Percentiles rank a stretch among this genome's conserved stretches.
phyloP scores from a whole-genome alignment of 2,797 vertebrate genomes.

The Steatocranus sp. region DNA sequence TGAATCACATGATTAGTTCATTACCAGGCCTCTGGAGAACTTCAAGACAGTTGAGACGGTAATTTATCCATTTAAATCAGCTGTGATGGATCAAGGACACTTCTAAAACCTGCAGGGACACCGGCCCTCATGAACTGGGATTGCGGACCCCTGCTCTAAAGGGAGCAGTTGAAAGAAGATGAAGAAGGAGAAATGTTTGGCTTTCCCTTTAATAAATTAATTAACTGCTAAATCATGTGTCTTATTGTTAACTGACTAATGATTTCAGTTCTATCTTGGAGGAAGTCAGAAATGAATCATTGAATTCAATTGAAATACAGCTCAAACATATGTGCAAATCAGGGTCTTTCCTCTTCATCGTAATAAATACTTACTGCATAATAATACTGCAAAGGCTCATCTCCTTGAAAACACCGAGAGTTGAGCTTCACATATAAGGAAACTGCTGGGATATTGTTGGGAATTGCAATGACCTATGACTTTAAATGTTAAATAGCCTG shows the following conservation, averaged over 20 bases:
- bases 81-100: background rate
- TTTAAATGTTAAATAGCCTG: background rate
- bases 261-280: background rate
- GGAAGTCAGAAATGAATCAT: background rate
- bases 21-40: background rate
- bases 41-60: accelerated
- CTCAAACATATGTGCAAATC: background rate
- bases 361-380: background rate
- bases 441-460: background rate
- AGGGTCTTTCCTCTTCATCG: background rate
- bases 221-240: background rate
- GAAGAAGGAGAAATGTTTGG: background rate
- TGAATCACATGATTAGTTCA: background rate
- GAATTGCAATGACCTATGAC: background rate
- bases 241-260: background rate
- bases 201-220: background rate
- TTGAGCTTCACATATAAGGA: background rate
- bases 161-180: background rate
- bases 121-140: background rate
- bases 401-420: background rate
- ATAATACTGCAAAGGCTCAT: background rate
- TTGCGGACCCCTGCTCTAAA: background rate
- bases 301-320: background rate
- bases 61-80: background rate
- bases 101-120: background rate